Evolutionary conservation across 2,797 vertebrate genomes (phyloP).

Genomic region (Scleropages formosus): DNA sequence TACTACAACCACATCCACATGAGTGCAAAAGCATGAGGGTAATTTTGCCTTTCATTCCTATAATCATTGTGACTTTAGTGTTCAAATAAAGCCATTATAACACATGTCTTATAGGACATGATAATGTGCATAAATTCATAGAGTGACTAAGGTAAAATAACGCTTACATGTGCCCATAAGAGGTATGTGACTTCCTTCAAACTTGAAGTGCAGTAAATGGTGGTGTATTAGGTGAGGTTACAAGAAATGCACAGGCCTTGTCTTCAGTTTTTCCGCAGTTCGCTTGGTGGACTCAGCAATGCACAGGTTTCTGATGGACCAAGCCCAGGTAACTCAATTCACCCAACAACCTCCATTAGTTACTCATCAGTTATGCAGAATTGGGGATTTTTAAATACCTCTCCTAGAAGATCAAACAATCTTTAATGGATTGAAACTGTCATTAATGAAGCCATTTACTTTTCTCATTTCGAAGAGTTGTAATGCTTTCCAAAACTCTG

Average conservation of each 20-base stretch:
- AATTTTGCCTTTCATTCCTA: too few relatives aligned
- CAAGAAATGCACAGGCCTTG: background rate
- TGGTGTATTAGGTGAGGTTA: background rate
- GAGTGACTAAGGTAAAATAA: background rate
- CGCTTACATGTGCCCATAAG: background rate
- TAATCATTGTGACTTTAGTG: too few relatives aligned
- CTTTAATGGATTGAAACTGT: background rate
- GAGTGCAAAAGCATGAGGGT: background rate
- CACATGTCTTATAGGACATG: too few relatives aligned
- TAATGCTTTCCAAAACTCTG: background rate
- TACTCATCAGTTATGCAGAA: background rate
- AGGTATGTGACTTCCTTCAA: background rate
- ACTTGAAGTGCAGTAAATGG: too few relatives aligned
- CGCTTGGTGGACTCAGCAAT: too few relatives aligned
- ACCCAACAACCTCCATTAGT: background rate
- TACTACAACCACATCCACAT: background rate
- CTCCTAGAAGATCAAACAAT: too few relatives aligned
- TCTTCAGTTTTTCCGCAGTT: background rate
- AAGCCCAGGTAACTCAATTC: background rate
- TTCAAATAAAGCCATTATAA: too few relatives aligned
- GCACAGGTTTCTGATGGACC: background rate
- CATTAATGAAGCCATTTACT: background rate
- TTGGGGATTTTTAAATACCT: background rate
- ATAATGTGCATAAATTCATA: background rate
- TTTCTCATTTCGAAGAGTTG: slow-evolving; percentile 3